Percentiles rank a stretch among this genome's conserved stretches.
phyloP scores from a whole-genome alignment of 2,888 invertebrate genomes.

The Aphidius colemani region DNA sequence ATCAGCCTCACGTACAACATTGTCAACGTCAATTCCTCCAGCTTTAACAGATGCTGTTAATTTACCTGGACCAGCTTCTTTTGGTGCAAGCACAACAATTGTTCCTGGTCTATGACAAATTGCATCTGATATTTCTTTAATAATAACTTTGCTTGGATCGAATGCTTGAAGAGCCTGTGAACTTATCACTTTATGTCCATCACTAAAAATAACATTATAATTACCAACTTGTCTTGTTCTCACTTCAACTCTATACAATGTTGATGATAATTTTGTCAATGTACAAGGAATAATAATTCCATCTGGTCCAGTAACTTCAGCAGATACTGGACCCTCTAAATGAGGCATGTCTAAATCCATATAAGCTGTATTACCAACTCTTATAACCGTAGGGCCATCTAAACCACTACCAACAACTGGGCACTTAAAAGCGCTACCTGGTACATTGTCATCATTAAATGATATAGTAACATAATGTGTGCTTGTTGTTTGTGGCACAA shows the following conservation, averaged over 20 bases:
- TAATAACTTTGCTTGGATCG: constrained; percentile 75
- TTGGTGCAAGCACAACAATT: constrained; percentile 75
- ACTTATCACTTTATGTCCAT: constrained; percentile 67
- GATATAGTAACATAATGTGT: constrained; percentile 92
- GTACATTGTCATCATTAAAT: constrained; percentile 90
- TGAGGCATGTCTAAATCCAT: constrained; percentile 60
- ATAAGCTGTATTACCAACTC: constrained; percentile 56
- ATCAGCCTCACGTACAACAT: constrained; percentile 75
- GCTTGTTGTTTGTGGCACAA: constrained; percentile 86
- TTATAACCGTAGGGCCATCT: constrained; percentile 54
- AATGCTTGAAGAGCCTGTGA: constrained; percentile 72
- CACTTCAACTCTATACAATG: constrained; percentile 72
- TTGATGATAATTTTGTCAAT: constrained; percentile 68
- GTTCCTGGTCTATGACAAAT: constrained; percentile 82
- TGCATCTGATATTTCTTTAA: constrained; percentile 76
- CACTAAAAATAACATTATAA: constrained; percentile 72
- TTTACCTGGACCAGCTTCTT: constrained; percentile 82
- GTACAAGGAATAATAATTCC: constrained; percentile 61
- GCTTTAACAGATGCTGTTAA: constrained; percentile 80
- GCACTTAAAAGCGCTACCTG: constrained; percentile 89
- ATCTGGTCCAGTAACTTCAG: constrained; percentile 63
- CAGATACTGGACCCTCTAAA: constrained; percentile 58
- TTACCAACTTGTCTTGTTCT: constrained; percentile 76
- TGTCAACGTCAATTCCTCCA: constrained; percentile 80
- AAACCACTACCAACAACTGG: constrained; percentile 63